Base-by-base conservation (phyloP, 64 coral and sea anemone genomes). In the Porites australiensis region DNA sequence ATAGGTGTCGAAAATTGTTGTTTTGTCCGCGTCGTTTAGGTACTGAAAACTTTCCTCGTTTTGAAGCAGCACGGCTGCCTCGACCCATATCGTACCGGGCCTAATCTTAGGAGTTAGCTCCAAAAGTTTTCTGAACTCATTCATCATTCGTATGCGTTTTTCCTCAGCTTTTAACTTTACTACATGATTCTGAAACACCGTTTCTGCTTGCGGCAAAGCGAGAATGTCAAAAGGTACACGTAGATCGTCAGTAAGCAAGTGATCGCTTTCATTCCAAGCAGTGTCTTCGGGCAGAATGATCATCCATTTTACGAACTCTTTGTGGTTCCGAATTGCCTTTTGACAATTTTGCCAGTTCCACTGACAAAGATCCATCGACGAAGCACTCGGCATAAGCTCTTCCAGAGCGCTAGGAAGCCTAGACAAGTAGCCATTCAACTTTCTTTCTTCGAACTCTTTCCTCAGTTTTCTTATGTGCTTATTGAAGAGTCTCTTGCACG, bases 1-100 rank as follows among this genome's bases (percentile, higher is more conserved):
- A 72, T 96, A 99, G 20, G 66, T 63, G 90, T 99, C 94, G 72
- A 99, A 99, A 73, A 99, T 99, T 50, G 73, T 61, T 65, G 74
- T 80, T 65, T 92, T 87, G 60, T 99, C 98, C 6, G 75, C 63
- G 44, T 99, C 89, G 46, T 93, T 89, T 2, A 99, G 75, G 48
- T 99, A 99, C 55, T 99, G 92, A 91, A 92, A 99, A 69, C 98
- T 96, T 94, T 99, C 98, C 44, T 99, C 98, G 51, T 99, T 99
- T 82, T 96, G 82, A 3, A 99, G 83, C 10, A 99, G 70, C 3
- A 94, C 81, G 10, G 90, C 94, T 2, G 90, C 89, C 4, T 99
- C 98, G 1, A 88, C 68, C 98, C 98, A 99, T 15, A 82, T 88
- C 14, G 94, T 93, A 8, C 98, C 98, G 2, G 96, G 96, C 23